Percentiles rank a stretch among this genome's conserved stretches.
Evolutionary conservation across 1,140 invertebrate genomes (phyloP).

Genomic region (Ridgeia piscesae): DNA sequence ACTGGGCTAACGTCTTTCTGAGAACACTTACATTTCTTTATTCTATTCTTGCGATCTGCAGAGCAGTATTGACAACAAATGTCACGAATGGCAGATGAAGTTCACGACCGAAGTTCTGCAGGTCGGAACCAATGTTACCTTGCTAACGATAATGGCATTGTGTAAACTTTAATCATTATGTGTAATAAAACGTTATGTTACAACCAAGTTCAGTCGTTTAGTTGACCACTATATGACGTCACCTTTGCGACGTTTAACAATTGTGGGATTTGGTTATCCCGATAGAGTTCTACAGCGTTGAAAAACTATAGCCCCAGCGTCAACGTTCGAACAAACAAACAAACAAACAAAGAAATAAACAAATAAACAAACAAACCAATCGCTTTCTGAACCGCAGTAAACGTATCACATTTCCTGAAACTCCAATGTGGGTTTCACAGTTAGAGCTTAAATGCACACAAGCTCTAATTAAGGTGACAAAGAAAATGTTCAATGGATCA

Average conservation of each 20-base stretch:
- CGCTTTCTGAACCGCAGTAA: background rate
- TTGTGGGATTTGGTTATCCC: too few relatives aligned
- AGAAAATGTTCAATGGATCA: background rate
- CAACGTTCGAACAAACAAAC: too few relatives aligned
- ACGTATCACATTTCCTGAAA: background rate
- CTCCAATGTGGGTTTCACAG: background rate
- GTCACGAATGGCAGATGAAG: background rate
- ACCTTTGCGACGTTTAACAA: background rate
- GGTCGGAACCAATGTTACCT: background rate
- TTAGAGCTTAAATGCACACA: background rate
- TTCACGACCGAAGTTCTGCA: background rate
- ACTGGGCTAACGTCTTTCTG: background rate
- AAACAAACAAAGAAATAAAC: too few relatives aligned
- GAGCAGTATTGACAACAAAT: background rate
- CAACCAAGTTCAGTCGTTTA: background rate
- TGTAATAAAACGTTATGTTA: background rate
- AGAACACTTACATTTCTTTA: background rate
- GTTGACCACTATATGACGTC: background rate
- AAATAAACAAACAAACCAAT: background rate
- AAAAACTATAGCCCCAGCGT: too few relatives aligned
- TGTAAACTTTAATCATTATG: background rate
- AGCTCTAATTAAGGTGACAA: background rate
- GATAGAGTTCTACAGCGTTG: too few relatives aligned
- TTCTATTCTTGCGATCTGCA: background rate
- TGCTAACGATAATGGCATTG: background rate